Conservation (phyloP, 2,888 invertebrate species). For the Andrena marginata region DNA sequence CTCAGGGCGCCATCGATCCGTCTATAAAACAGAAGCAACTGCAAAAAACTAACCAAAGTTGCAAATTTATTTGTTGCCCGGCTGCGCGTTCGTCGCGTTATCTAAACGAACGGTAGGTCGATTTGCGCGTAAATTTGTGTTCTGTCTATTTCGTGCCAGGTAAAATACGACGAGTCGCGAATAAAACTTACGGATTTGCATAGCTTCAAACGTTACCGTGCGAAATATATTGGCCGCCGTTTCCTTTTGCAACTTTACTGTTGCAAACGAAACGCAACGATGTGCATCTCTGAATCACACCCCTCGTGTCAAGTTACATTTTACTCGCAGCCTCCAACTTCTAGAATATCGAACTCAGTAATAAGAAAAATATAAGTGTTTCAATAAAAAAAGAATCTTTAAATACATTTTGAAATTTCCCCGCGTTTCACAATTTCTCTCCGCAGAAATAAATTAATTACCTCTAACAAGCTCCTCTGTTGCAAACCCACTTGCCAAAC, state of each 20-base stretch:
- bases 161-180: conserved; percentile 3
- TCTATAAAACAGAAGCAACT: not conserved
- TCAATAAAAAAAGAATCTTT: too few relatives aligned
- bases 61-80: not conserved
- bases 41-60: conserved; percentile 4
- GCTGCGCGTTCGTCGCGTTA: not conserved
- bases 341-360: conserved; percentile 1
- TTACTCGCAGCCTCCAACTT: too few relatives aligned
- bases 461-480: too few relatives aligned
- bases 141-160: not conserved
- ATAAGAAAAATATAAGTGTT: not conserved
- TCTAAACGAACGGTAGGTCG: not conserved
- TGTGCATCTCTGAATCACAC: conserved; percentile 21
- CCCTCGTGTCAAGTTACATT: too few relatives aligned
- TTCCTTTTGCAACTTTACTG: conserved; percentile 17
- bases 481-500: too few relatives aligned
- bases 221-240: conserved; percentile 20
- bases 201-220: conserved; percentile 1
- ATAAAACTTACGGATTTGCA: conserved; percentile 21
- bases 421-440: too few relatives aligned
- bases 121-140: conserved; percentile 21
- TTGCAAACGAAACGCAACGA: conserved; percentile 14
- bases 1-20: too few relatives aligned
- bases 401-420: too few relatives aligned
- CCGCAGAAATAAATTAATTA: too few relatives aligned